Evolutionary conservation across 2,113 vertebrate genomes (phyloP).

Genomic region (Takifugu flavidus): DNA sequence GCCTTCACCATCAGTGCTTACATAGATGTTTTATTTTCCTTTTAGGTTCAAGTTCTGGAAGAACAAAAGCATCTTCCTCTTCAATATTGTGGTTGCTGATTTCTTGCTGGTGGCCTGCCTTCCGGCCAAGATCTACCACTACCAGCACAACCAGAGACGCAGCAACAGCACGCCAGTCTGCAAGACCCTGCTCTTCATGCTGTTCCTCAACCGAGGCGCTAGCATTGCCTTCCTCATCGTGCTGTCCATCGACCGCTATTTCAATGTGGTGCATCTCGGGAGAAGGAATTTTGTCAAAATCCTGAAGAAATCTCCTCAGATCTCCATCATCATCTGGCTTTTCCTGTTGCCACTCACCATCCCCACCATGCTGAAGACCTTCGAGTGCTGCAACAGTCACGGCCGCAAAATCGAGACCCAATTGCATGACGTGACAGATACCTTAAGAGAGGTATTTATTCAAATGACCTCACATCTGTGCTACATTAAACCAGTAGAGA

Average conservation of each 20-base stretch:
- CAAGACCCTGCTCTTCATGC: conserved; percentile 71
- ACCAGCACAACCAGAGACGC: conserved; percentile 49
- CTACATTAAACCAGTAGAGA: no score
- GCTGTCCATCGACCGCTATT: conserved; percentile 77
- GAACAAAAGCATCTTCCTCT: conserved; percentile 77
- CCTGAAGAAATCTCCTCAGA: conserved; percentile 50
- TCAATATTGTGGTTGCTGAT: conserved; percentile 78
- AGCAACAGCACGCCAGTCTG: conserved; percentile 50
- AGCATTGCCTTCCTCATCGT: conserved; percentile 77
- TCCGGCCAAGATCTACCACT: conserved; percentile 70
- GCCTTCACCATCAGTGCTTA: background rate
- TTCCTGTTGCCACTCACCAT: conserved; percentile 62
- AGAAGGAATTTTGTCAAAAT: conserved; percentile 61
- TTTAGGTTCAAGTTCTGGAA: conserved; percentile 76
- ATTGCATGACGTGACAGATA: conserved; percentile 27
- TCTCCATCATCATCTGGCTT: conserved; percentile 71
- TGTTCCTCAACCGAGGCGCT: conserved; percentile 76
- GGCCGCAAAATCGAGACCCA: background rate
- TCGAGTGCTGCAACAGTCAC: conserved; percentile 69
- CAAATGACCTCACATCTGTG: background rate
- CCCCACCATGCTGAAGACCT: conserved; percentile 66
- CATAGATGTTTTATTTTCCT: background rate
- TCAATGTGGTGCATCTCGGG: conserved; percentile 76
- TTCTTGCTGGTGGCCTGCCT: conserved; percentile 77
- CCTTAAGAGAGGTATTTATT: conserved; percentile 50